Evolutionary conservation across 2,888 invertebrate genomes (phyloP).

Genomic region (Tetragonula carbonaria): DNA sequence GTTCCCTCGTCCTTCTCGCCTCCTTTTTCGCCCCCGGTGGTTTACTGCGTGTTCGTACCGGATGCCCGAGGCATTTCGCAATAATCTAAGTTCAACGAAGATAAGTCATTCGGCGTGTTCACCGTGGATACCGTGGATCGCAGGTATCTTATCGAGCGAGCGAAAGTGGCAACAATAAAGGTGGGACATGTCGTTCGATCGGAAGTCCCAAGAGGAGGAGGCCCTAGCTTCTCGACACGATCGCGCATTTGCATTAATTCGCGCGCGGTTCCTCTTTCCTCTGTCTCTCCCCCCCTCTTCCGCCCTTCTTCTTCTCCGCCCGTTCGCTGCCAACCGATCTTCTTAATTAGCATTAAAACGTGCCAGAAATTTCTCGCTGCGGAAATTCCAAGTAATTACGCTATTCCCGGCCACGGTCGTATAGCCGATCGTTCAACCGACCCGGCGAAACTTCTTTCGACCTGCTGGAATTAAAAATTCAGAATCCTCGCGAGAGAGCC

Average conservation of each 20-base stretch:
- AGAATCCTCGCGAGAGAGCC: not conserved
- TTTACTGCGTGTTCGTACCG: constrained; percentile 36
- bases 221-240: not conserved
- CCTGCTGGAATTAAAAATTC: not conserved
- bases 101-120: constrained; percentile 45
- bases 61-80: constrained; percentile 48
- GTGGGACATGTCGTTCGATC: constrained; percentile 32
- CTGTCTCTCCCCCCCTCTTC: not conserved
- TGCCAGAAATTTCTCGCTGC: constrained; percentile 50
- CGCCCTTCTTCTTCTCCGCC: not conserved
- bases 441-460: not conserved
- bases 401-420: constrained; percentile 9
- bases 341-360: constrained; percentile 59
- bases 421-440: not conserved
- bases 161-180: constrained; percentile 53
- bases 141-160: constrained; percentile 44
- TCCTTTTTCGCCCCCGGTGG: constrained; percentile 41
- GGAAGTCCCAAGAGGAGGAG: not conserved
- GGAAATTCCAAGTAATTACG: constrained; percentile 46
- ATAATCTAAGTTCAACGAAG: constrained; percentile 55
- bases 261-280: constrained; percentile 4
- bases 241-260: constrained; percentile 51
- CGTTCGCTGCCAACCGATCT: constrained; percentile 12
- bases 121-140: not conserved
- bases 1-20: constrained; percentile 25